phyloP scores from a whole-genome alignment of 2,888 invertebrate genomes.

The Mesorhabditis sp. region DNA sequence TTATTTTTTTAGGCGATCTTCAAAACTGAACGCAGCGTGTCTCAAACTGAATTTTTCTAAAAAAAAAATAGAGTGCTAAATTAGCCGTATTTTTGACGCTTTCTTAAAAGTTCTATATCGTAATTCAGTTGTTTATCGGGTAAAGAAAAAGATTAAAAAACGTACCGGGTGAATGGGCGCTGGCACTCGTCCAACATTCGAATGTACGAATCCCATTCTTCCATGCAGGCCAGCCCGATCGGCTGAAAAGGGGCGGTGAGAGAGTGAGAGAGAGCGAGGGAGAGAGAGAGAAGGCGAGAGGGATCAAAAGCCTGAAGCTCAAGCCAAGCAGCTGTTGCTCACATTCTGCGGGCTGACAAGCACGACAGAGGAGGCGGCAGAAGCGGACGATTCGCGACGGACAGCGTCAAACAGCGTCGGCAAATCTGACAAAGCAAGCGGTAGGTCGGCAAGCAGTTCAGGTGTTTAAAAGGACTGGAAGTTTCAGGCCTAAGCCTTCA shows the following conservation, averaged over 20 bases:
- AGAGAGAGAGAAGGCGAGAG: background rate
- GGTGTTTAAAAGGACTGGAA: too few relatives aligned
- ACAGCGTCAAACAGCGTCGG: slow-evolving; percentile 42
- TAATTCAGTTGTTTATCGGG: background rate
- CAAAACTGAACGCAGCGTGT: background rate
- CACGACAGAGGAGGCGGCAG: slow-evolving; percentile 35
- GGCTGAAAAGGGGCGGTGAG: slow-evolving; percentile 36
- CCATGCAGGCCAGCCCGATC: slow-evolving; percentile 52
- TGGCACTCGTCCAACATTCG: slow-evolving; percentile 49
- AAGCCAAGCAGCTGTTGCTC: slow-evolving; percentile 17
- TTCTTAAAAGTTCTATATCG: too few relatives aligned
- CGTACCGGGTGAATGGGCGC: slow-evolving; percentile 28
- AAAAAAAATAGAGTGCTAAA: too few relatives aligned
- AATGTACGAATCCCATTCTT: slow-evolving; percentile 54
- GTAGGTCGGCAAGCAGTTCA: too few relatives aligned
- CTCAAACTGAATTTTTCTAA: background rate
- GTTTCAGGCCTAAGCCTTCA: too few relatives aligned
- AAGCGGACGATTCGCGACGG: slow-evolving; percentile 21
- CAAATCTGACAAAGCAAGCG: slow-evolving; percentile 21
- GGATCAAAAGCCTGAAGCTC: background rate
- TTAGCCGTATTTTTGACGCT: too few relatives aligned
- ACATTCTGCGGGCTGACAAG: slow-evolving; percentile 49
- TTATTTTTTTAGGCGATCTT: background rate
- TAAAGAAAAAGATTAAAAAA: slow-evolving; percentile 2
- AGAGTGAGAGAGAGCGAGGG: too few relatives aligned